Percentiles rank a stretch among this genome's conserved stretches.
Conservation (phyloP, 2,797 vertebrate species). For the Esox lucius region DNA sequence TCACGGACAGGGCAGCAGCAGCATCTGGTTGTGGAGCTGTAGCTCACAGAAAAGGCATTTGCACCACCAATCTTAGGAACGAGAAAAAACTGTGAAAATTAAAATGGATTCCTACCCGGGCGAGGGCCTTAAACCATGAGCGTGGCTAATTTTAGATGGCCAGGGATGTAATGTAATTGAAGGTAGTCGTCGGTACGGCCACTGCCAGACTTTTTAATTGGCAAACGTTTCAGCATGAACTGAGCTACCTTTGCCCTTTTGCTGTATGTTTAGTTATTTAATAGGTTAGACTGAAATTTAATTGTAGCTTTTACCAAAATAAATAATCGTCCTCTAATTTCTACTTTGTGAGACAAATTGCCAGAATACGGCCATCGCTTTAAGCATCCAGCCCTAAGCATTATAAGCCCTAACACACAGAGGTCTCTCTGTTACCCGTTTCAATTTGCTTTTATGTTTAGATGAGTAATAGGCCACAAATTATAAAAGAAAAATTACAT, state of each 20-base stretch:
- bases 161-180: slow-evolving; percentile 9
- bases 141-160: slow-evolving; percentile 23
- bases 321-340: neutral
- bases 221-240: slow-evolving; percentile 1
- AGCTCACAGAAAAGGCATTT: slow-evolving; percentile 51
- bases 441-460: neutral
- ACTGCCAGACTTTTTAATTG: slow-evolving; percentile 11
- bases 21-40: slow-evolving; percentile 60
- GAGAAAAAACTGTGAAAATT: slow-evolving; percentile 50
- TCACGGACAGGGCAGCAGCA: slow-evolving; percentile 38
- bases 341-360: slow-evolving; percentile 8
- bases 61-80: slow-evolving; percentile 44
- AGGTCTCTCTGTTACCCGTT: neutral
- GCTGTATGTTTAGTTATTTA: slow-evolving; percentile 1
- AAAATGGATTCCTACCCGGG: slow-evolving; percentile 41
- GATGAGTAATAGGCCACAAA: neutral
- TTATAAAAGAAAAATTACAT: neutral
- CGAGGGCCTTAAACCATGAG: slow-evolving; percentile 31
- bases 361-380: neutral
- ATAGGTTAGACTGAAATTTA: neutral
- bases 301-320: neutral
- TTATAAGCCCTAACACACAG: neutral
- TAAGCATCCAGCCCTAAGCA: slow-evolving; percentile 1
- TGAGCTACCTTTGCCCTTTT: neutral
- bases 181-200: slow-evolving; percentile 1